These are phyloP conservation scores for Amblyopsis rosae DNA, from an alignment of 2,113 vertebrate species.

Conservation along the genomic window DNA sequence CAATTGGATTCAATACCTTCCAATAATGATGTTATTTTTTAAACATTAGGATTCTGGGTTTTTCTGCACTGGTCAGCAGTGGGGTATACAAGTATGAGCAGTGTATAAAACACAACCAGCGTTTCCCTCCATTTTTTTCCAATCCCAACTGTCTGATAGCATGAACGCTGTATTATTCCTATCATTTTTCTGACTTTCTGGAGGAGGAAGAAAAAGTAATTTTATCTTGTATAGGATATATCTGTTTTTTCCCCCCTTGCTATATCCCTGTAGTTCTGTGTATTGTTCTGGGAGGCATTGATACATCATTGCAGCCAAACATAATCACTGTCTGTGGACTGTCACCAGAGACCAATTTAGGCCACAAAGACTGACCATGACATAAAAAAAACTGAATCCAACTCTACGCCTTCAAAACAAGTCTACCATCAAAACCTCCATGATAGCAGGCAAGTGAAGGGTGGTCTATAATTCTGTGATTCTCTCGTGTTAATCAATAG, in stretches of 20 bases:
- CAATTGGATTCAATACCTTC: constrained; percentile 84
- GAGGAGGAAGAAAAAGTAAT: constrained; percentile 67
- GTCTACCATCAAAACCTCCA: constrained; percentile 22
- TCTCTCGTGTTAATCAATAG: constrained; percentile 35
- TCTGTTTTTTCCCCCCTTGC: not conserved
- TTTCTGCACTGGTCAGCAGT: constrained; percentile 92
- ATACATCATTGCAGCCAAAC: constrained; percentile 69
- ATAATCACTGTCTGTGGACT: constrained; percentile 55
- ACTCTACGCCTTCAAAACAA: constrained; percentile 40
- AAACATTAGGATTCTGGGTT: constrained; percentile 85
- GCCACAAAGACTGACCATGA: constrained; percentile 60
- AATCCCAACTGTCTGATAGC: constrained; percentile 53
- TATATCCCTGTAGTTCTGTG: constrained; percentile 47
- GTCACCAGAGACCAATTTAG: constrained; percentile 64
- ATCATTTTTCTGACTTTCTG: constrained; percentile 72
- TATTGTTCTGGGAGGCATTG: constrained; percentile 63
- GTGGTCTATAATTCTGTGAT: constrained; percentile 9
- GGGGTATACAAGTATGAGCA: constrained; percentile 51
- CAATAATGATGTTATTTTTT: constrained; percentile 89
- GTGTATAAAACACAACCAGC: constrained; percentile 52
- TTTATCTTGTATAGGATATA: constrained; percentile 72
- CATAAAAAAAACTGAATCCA: constrained; percentile 59
- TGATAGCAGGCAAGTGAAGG: not conserved
- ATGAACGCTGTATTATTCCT: constrained; percentile 72
- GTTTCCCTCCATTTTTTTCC: constrained; percentile 30